Percentiles rank a stretch among this genome's conserved stretches.
Evolutionary conservation across 1,140 invertebrate species (phyloP).

Genomic region (Meteorus sp.): DNA sequence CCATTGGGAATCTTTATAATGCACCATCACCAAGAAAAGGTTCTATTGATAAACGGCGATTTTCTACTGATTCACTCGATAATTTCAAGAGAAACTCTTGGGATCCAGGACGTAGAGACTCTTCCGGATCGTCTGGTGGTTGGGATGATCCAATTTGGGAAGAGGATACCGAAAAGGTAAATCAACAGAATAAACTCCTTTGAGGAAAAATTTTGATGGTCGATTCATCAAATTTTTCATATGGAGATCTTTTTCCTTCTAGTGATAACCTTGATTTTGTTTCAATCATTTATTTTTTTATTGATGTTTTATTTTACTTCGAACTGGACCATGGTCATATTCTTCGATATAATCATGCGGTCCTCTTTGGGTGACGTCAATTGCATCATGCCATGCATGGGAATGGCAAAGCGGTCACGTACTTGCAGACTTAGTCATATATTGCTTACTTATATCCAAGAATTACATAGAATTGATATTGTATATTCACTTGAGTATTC

Average conservation of each 20-base stretch:
- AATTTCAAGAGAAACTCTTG: constrained; percentile 67
- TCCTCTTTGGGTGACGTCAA: constrained; percentile 20
- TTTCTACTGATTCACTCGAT: constrained; percentile 73
- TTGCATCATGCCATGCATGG: constrained; percentile 55
- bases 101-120: constrained; percentile 67
- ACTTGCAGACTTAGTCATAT: constrained; percentile 43
- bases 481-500: no score
- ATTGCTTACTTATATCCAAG: no score
- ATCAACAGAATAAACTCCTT: neutral
- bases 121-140: constrained; percentile 61
- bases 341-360: constrained; percentile 12
- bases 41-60: constrained; percentile 62
- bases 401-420: constrained; percentile 39
- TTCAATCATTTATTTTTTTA: neutral
- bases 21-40: constrained; percentile 51
- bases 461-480: no score
- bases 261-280: no score
- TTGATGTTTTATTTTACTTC: constrained; percentile 12
- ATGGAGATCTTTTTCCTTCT: no score
- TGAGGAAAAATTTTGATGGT: no score
- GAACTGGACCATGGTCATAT: constrained; percentile 8
- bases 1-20: constrained; percentile 34
- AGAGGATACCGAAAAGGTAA: constrained; percentile 47
- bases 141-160: constrained; percentile 65
- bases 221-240: no score